These are phyloP conservation scores for Talpa occidentalis DNA, from an alignment of 2,113 vertebrate species.

Conservation along the genomic window DNA sequence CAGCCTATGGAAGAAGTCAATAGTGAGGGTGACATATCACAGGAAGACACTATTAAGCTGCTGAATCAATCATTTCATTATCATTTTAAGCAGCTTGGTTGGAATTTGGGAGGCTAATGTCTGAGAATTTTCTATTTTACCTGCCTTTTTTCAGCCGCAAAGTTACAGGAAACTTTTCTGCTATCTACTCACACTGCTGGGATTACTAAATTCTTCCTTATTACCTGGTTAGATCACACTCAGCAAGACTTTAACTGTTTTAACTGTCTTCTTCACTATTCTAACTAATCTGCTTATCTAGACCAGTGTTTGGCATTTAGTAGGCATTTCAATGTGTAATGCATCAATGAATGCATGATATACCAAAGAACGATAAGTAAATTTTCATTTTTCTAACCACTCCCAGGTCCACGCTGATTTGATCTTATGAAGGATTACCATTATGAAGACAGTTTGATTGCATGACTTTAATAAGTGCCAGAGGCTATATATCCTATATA, in stretches of 20 bases:
- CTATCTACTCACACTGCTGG: neutral
- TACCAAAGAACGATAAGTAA: neutral
- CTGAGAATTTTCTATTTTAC: neutral
- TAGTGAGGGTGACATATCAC: neutral
- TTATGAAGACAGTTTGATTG: neutral
- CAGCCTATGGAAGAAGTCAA: neutral
- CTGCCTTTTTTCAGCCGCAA: neutral
- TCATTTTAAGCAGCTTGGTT: neutral
- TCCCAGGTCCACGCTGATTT: neutral
- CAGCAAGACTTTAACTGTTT: neutral
- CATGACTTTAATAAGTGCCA: neutral
- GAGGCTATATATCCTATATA: neutral
- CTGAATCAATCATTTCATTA: neutral
- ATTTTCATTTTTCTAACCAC: neutral
- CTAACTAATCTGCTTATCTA: neutral
- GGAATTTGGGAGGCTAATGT: neutral
- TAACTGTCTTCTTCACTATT: neutral
- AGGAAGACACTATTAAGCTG: neutral
- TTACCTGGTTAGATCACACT: neutral
- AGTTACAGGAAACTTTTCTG: neutral
- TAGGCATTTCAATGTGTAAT: neutral
- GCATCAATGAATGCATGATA: neutral
- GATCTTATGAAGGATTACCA: neutral
- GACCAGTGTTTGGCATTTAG: neutral
- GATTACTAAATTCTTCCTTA: neutral